These are phyloP conservation scores for Norana najaformis DNA, from an alignment of 2,888 invertebrate genomes.

Conservation along the genomic window DNA sequence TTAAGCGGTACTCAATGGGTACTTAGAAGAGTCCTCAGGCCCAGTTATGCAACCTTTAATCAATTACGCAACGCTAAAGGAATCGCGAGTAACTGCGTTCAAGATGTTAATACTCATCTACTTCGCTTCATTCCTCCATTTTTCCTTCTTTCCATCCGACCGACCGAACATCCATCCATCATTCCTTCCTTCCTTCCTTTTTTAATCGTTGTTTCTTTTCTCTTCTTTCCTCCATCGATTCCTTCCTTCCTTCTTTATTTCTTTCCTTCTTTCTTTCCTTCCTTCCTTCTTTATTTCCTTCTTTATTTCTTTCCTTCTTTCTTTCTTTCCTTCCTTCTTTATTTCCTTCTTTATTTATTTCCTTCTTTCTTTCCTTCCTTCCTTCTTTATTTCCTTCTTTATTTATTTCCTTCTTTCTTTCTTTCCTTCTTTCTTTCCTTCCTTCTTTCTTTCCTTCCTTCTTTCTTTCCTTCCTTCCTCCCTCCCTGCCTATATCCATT, in stretches of 20 bases:
- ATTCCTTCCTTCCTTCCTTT: no score
- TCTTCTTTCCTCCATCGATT: no score
- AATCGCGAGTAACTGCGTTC: neutral
- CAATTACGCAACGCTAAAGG: neutral
- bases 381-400: no score
- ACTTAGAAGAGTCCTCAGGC: neutral
- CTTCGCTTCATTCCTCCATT: no score
- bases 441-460: neutral
- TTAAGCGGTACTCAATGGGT: neutral
- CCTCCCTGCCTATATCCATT: neutral
- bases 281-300: neutral
- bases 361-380: no score
- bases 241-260: neutral
- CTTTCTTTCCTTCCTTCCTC: neutral
- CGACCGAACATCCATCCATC: no score
- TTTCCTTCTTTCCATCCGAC: no score
- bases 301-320: neutral
- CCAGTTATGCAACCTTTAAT: neutral
- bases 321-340: neutral
- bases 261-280: neutral
- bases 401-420: neutral
- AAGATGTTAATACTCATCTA: no score
- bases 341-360: neutral
- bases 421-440: neutral
- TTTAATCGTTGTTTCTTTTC: no score